phyloP scores from a whole-genome alignment of 2,888 invertebrate genomes.

The Chalcis sispes region DNA sequence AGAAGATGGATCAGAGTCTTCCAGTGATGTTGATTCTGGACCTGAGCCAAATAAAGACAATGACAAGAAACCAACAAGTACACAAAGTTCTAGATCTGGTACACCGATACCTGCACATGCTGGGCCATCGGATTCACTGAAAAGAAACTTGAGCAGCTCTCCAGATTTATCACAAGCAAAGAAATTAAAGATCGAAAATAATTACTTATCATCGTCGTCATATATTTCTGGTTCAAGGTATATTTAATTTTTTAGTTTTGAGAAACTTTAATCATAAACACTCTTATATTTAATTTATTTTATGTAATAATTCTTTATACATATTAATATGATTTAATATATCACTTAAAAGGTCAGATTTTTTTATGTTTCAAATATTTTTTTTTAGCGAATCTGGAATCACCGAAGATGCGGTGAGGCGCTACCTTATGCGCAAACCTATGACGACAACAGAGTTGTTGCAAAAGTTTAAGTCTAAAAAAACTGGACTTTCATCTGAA shows the following conservation, averaged over 20 bases:
- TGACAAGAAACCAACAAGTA: constrained; percentile 76
- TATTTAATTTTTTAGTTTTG: constrained; percentile 32
- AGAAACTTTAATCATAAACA: not conserved
- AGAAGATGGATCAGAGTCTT: constrained; percentile 73
- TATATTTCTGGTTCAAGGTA: constrained; percentile 77
- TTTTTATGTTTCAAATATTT: not conserved
- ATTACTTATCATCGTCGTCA: constrained; percentile 71
- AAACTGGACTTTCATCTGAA: constrained; percentile 92
- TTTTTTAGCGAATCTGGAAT: constrained; percentile 87
- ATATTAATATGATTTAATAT: no score
- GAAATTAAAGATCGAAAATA: constrained; percentile 78
- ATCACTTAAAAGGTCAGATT: not conserved
- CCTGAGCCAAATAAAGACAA: constrained; percentile 76
- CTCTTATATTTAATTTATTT: not conserved
- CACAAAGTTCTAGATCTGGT: constrained; percentile 78
- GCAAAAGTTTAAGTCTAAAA: constrained; percentile 96
- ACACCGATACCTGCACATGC: constrained; percentile 74
- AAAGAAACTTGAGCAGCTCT: constrained; percentile 73
- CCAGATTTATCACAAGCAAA: constrained; percentile 77
- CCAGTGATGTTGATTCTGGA: constrained; percentile 70
- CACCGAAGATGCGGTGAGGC: constrained; percentile 94
- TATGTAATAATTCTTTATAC: not conserved
- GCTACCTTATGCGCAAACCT: constrained; percentile 96
- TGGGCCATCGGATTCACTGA: constrained; percentile 68
- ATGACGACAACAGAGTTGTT: constrained; percentile 98